Evolutionary conservation across 2,888 invertebrate genomes (phyloP), one percentile per base, ranked within the genome.

Genomic region (Erebia epiphron): DNA sequence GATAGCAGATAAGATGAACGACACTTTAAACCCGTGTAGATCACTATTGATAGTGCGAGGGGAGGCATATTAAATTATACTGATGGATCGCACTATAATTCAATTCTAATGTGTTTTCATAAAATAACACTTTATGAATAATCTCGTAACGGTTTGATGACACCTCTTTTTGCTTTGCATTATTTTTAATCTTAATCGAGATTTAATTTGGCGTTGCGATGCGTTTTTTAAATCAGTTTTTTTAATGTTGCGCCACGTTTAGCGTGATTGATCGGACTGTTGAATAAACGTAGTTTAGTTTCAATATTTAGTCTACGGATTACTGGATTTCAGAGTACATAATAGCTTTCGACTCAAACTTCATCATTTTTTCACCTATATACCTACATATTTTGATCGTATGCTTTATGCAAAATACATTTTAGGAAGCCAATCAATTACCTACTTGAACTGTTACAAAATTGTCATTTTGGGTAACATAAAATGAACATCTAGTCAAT

Each of bases 51-150:
- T 82, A 78, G 79, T 75, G 74, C 73, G 72, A 73, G 74, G 75
- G 75, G 77, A 77, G 75, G 87, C 87, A 89, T 89, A 91, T 91
- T 91, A 91, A 91, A 89, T 92, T 90, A 90, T 85, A 70, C 80
- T 90, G 92, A 92, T 91, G 85, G 91, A 92, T 91, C 84, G 83
- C 85, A 82, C 85, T 85, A 86, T 90, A 88, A 92, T 91, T 88
- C 87, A 86, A 88, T 88, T 88, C 90, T 91, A 90, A 91, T 91
- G 90, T 90, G 90, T 89, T 91, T 87, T 89, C 88, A 90, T 90
- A 90, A 89, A 91, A 90, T 81, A 83, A 80, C 79, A 78, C 83
- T 80, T 81, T 82, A 82, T 81, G 79, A 82, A 82, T 79, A 84
- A 80, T 81, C 79, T 80, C 75, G 82, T 78, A 78, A 79, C 82